phyloP scores from a whole-genome alignment of 2,797 vertebrate genomes.

The Gadopsis bispinosus region DNA sequence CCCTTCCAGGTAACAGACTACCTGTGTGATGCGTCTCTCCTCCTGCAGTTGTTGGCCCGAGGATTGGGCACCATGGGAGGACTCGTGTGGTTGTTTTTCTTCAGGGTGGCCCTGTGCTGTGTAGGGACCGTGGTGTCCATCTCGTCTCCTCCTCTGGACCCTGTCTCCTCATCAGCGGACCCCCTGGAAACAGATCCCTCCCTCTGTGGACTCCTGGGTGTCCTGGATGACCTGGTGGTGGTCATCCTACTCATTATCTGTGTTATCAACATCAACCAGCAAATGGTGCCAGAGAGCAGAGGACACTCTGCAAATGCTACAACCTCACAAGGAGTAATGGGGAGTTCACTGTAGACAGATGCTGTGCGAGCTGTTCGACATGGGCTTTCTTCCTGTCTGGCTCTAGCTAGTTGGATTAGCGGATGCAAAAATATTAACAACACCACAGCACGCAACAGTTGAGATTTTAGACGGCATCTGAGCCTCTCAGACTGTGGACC shows the following conservation, averaged over 20 bases:
- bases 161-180: constrained; percentile 38
- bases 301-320: constrained; percentile 44
- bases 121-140: constrained; percentile 84
- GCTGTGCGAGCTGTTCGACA: constrained; percentile 27
- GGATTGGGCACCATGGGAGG: constrained; percentile 83
- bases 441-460: neutral
- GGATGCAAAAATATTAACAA: constrained; percentile 39
- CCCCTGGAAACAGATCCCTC: constrained; percentile 75
- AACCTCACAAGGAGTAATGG: constrained; percentile 60
- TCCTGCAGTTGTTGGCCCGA: constrained; percentile 80
- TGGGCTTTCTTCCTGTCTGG: constrained; percentile 29
- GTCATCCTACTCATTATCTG: constrained; percentile 88
- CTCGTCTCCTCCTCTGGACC: constrained; percentile 75
- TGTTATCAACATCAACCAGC: constrained; percentile 87
- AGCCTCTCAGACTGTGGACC: constrained; percentile 32
- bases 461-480: constrained; percentile 9
- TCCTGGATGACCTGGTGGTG: constrained; percentile 86
- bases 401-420: constrained; percentile 32
- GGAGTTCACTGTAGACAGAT: constrained; percentile 58
- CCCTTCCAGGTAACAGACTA: constrained; percentile 85
- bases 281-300: constrained; percentile 81
- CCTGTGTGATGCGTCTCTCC: constrained; percentile 82
- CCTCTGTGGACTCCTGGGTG: constrained; percentile 82
- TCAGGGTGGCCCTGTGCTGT: constrained; percentile 86
- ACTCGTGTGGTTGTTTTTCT: constrained; percentile 86